A percentile compares a stretch with the other conserved stretches of the same genome.
Conservation (phyloP, 2,888 invertebrate genomes). For the Prosapia bicincta region DNA sequence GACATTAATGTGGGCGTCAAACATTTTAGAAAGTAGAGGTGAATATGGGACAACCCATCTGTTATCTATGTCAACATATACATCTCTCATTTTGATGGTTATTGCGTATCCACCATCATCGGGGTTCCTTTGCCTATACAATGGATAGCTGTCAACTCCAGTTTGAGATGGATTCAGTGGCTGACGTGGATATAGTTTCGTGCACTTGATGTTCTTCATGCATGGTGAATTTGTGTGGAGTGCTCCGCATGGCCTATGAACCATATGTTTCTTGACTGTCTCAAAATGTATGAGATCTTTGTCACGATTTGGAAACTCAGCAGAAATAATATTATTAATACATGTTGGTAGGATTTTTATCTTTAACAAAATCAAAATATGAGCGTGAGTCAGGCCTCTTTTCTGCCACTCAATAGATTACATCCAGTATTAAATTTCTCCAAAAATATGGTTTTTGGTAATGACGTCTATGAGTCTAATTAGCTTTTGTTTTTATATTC, state of each 20-base stretch:
- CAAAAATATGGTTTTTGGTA: constrained; percentile 30
- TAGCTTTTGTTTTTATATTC: constrained; percentile 33
- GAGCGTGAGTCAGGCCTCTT: constrained; percentile 9
- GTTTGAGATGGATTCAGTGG: constrained; percentile 40
- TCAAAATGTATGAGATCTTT: neutral
- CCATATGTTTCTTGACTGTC: neutral
- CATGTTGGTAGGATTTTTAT: neutral
- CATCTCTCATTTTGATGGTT: neutral
- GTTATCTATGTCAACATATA: constrained; percentile 28
- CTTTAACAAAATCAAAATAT: neutral
- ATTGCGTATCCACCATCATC: neutral
- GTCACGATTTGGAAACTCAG: neutral
- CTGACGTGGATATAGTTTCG: constrained; percentile 43
- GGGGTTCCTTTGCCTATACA: constrained; percentile 39
- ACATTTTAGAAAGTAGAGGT: constrained; percentile 26
- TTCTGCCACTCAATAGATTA: neutral
- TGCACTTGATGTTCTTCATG: constrained; percentile 44
- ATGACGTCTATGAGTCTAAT: constrained; percentile 27
- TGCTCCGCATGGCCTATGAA: neutral
- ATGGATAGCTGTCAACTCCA: constrained; percentile 43
- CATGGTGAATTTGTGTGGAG: constrained; percentile 43
- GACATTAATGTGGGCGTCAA: constrained; percentile 37
- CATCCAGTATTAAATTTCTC: constrained; percentile 13
- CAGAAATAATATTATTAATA: neutral
- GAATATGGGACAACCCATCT: constrained; percentile 33